Conservation (phyloP, 2,113 vertebrate species). For the Corythoichthys intestinalis region DNA sequence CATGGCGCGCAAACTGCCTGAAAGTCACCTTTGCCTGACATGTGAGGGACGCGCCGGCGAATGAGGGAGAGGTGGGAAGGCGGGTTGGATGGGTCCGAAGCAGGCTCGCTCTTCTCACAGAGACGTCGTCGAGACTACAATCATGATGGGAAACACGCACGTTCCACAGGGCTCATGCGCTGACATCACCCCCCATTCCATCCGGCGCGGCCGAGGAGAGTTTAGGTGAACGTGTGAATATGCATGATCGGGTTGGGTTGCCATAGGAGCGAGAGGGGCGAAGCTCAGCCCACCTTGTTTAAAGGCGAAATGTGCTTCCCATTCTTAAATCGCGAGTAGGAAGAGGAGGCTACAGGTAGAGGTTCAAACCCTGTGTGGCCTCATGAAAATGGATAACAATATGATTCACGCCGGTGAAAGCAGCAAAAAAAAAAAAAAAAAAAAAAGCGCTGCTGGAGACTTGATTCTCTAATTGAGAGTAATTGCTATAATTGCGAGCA, state of each 20-base stretch:
- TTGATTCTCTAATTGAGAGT: neutral
- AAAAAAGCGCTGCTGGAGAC: neutral
- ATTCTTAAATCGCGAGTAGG: constrained; percentile 63
- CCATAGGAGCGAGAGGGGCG: constrained; percentile 89
- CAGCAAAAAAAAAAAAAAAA: too few relatives aligned
- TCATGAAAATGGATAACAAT: neutral
- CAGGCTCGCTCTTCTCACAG: constrained; percentile 46
- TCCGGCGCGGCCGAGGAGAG: constrained; percentile 56
- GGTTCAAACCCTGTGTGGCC: constrained; percentile 11
- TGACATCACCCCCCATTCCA: constrained; percentile 81
- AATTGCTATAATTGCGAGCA: neutral
- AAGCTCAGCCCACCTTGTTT: constrained; percentile 88
- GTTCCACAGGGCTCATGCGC: constrained; percentile 65
- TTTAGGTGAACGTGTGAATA: constrained; percentile 81
- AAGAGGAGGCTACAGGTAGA: constrained; percentile 52
- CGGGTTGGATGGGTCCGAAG: constrained; percentile 64
- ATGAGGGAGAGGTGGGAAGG: constrained; percentile 31
- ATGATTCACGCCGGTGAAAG: neutral
- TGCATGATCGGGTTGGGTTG: constrained; percentile 91
- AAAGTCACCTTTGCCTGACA: constrained; percentile 72
- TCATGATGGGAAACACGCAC: constrained; percentile 38
- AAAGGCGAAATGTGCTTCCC: constrained; percentile 71
- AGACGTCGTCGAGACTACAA: constrained; percentile 47
- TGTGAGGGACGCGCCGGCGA: constrained; percentile 59
- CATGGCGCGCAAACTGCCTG: constrained; percentile 68